Evolutionary conservation across 1,140 invertebrate species (phyloP), one percentile per base, ranked within the genome.

Genomic region (Druon quercuslanigerum): DNA sequence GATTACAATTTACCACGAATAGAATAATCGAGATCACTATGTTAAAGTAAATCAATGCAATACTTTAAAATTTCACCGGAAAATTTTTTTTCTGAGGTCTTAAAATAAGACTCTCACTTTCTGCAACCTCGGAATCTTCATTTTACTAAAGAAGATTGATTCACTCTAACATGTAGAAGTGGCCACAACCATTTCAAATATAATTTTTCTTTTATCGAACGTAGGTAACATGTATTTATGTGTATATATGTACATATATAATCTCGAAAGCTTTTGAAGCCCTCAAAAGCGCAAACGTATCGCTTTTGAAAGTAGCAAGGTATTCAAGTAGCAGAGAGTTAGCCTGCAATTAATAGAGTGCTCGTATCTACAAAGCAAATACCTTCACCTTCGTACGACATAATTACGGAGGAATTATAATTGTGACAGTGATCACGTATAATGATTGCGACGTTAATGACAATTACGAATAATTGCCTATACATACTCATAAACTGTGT

Each of bases 351-450:
- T 66, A 66, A 33, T 66, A 14, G 25, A 66, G 13, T 40, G 33
- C 60, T 40, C 33, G 60, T 66, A 66, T 66, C 60, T 66, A 66
- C 60, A 66, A 66, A 66, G 25, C 60, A 25, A 40, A 40, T 33
- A 66, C 60, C 60, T 66, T 40, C 25, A 66, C 25, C 60, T 46
- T 66, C 60, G 60, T 66, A 66, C 25, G 5, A 66, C 33, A 40
- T 66, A 66, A 66, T 66, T 66, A 66, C 20, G 20, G n/a, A 66
- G 33, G n/a, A 66, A 66, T 66, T 66, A 40, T 40, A 40, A 66
- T n/a, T 40, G 40, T 13, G 5, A 46, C 14, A 16, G 33, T 66
- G 25, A 46, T 66, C 33, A 1, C n/a, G 16, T 66, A 14, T 40
- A 66, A 46, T 40, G 57, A 33, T 40, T 14, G 46, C 33, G 25